A percentile compares a stretch with the other conserved stretches of the same genome.
phyloP scores from a whole-genome alignment of 2,113 vertebrate genomes.

The Bos taurus region DNA sequence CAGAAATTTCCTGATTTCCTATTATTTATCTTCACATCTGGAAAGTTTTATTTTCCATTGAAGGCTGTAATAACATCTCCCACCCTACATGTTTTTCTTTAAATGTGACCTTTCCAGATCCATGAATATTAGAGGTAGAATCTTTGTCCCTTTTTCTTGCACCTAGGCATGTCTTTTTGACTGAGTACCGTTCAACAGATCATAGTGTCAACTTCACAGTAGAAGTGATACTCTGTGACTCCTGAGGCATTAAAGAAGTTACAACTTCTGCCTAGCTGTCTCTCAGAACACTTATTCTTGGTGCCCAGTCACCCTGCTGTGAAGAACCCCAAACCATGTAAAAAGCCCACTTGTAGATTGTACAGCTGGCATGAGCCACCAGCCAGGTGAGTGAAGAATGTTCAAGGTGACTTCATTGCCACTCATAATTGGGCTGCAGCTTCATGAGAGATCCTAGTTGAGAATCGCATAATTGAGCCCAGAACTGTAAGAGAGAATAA shows the following conservation, averaged over 20 bases:
- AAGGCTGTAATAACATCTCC: neutral
- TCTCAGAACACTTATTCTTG: neutral
- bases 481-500: neutral
- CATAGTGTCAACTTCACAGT: neutral
- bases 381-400: neutral
- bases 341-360: neutral
- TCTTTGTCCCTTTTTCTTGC: neutral
- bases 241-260: neutral
- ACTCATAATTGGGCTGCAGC: neutral
- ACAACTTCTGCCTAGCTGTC: neutral
- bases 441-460: neutral
- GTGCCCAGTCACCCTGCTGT: no score
- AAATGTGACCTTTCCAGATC: neutral
- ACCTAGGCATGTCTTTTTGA: neutral
- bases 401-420: neutral
- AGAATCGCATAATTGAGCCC: neutral
- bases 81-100: neutral
- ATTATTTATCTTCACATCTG: neutral
- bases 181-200: neutral
- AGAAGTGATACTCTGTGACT: neutral
- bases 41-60: neutral
- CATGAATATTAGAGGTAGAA: neutral
- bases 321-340: neutral
- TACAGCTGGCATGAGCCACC: neutral
- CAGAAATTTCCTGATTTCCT: constrained; percentile 64